Conservation (phyloP, 1,140 invertebrate species). For the Trissolcus basalis region DNA sequence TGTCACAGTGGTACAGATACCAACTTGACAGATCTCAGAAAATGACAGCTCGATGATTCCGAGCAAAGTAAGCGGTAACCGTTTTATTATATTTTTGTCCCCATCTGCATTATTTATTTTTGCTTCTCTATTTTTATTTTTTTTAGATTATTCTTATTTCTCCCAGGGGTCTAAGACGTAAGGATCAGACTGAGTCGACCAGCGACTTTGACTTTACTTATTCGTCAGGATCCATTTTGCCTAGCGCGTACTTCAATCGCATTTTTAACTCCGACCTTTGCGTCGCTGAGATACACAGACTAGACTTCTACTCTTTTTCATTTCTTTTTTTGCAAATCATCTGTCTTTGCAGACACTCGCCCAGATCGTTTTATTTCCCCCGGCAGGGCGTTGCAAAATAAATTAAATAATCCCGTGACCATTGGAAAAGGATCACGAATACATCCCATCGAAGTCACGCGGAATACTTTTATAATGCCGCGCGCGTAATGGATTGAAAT, state of each 20-base stretch:
- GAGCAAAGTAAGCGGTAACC: too few species aligned
- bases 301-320: too few species aligned
- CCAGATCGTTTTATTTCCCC: slow-evolving; percentile 12
- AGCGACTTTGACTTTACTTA: slow-evolving; percentile 27
- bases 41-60: too few species aligned
- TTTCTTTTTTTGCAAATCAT: too few species aligned
- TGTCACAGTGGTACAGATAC: too few species aligned
- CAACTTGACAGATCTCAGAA: too few species aligned
- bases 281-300: slow-evolving; percentile 31
- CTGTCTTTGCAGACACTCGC: slow-evolving; percentile 3
- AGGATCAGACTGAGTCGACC: slow-evolving; percentile 35
- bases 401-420: slow-evolving; percentile 29
- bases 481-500: slow-evolving; percentile 41
- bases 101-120: slow-evolving; percentile 51
- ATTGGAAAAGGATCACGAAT: slow-evolving; percentile 5
- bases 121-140: slow-evolving; percentile 19
- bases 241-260: slow-evolving; percentile 31
- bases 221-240: slow-evolving; percentile 25
- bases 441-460: slow-evolving; percentile 20
- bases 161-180: slow-evolving; percentile 44
- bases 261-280: slow-evolving; percentile 27
- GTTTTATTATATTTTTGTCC: too few species aligned
- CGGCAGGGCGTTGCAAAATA: not conserved
- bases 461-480: slow-evolving; percentile 16
- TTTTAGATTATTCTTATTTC: not conserved